phyloP scores from a whole-genome alignment of 1,140 invertebrate species.

The Monochamus saltuarius region DNA sequence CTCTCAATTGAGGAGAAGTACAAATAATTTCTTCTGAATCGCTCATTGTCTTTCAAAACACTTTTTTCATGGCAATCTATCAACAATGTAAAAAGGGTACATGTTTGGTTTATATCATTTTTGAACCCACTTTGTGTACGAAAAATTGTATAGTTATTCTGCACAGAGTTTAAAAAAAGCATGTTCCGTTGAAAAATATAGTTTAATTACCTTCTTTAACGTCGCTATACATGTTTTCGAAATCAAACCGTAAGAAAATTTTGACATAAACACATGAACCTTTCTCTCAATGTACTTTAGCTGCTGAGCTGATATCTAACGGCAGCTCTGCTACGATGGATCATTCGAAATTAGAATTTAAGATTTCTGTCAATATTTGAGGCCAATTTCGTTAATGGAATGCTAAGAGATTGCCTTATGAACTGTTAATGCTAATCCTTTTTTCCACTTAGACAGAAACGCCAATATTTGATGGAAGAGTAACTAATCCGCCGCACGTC shows the following conservation, averaged over 20 bases:
- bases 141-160: too few relatives aligned
- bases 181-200: too few relatives aligned
- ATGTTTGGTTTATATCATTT: too few relatives aligned
- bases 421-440: constrained; percentile 14
- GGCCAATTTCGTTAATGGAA: constrained; percentile 46
- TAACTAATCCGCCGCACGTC: not conserved
- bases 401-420: constrained; percentile 38
- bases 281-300: constrained; percentile 9
- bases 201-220: not conserved
- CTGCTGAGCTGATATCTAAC: constrained; percentile 8
- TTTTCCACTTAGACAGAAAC: not conserved
- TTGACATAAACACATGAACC: not conserved
- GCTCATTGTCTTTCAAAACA: too few relatives aligned
- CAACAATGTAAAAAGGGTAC: too few relatives aligned
- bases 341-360: constrained; percentile 41
- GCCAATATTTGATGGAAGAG: constrained; percentile 9
- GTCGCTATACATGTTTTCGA: not conserved
- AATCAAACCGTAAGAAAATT: not conserved
- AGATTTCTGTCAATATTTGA: constrained; percentile 48
- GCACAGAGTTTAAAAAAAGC: too few relatives aligned
- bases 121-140: too few relatives aligned
- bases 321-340: constrained; percentile 22
- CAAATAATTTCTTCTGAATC: too few relatives aligned
- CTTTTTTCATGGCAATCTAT: too few relatives aligned
- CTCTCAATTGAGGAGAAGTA: too few relatives aligned